phyloP scores from a whole-genome alignment of 2,797 vertebrate genomes.

The Myiothlypis coronata region DNA sequence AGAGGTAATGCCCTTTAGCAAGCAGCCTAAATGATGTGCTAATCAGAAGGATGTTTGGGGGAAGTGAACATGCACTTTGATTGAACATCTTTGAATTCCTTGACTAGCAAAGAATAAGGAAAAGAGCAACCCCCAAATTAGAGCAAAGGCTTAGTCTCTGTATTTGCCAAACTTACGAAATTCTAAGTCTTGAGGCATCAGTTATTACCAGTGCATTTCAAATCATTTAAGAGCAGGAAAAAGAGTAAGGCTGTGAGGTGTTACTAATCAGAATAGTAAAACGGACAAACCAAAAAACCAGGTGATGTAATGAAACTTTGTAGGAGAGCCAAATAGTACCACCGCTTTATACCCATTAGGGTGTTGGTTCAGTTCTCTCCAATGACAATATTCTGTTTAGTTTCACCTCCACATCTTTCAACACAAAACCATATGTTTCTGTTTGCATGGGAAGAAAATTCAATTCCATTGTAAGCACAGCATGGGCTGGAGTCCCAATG shows the following conservation, averaged over 20 bases:
- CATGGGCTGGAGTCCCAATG: not conserved
- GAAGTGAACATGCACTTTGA: not conserved
- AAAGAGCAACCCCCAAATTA: not conserved
- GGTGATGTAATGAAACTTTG: not conserved
- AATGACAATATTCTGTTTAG: not conserved
- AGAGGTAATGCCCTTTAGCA: slow-evolving; percentile 62
- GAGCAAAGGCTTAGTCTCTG: not conserved
- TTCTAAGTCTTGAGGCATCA: not conserved
- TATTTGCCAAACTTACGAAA: not conserved
- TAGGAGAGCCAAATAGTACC: not conserved
- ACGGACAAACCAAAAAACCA: not conserved
- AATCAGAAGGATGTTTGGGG: slow-evolving; percentile 54
- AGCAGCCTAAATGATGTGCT: slow-evolving; percentile 52
- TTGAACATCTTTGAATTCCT: not conserved
- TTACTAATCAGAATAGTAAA: not conserved
- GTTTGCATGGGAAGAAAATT: slow-evolving; percentile 34
- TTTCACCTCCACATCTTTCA: slow-evolving; percentile 27
- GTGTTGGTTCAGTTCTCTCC: not conserved
- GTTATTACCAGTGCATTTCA: slow-evolving; percentile 5
- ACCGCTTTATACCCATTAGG: not conserved
- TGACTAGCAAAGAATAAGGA: not conserved
- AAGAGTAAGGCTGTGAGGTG: not conserved
- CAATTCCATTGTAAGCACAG: slow-evolving; percentile 42
- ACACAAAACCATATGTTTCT: slow-evolving; percentile 25
- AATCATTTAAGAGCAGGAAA: not conserved